Evolutionary conservation across 2,113 vertebrate genomes (phyloP), one percentile per base, ranked within the genome.

Genomic region (Nothocercus julius): DNA sequence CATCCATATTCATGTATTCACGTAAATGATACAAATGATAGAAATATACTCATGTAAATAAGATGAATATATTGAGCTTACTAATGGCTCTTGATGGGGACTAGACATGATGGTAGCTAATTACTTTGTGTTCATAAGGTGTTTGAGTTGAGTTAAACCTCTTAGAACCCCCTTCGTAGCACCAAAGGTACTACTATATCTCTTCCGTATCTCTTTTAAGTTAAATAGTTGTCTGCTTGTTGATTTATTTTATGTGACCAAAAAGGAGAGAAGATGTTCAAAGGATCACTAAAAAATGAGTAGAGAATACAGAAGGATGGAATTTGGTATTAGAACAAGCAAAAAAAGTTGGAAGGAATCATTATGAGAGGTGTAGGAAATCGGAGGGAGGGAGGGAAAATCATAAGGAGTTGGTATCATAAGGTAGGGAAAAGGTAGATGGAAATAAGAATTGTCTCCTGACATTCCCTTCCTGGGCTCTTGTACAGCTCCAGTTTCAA

Each of bases 21-120:
- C 61, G 44, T 4, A 74, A 67, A 92, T 0, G 0, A 70, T 30
- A 36, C 13, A 1, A 68, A 20, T 44, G n/a, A n/a, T n/a, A n/a
- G n/a, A n/a, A n/a, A n/a, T n/a, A 62, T 63, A 91, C 34, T 82
- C 0, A 2, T 21, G 7, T 54, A 9, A 58, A 58, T 58, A 58
- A 59, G 15, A 59, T 44, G 20, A 66, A 69, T 82, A 16, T 22
- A n/a, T 58, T 7, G 40, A 63, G 36, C 15, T 63, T 73, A 58
- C 54, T 42, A 68, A 7, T 61, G 44, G 30, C 44, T 59, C 42
- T 42, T n/a, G 11, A 40, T 61, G 54, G 53, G 63, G 69, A 6
- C 20, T 36, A 56, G 63, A 67, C 17, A 27, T 56, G 13, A 56
- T 13, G 21, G 21, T 21, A 56, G 16, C 38, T 59, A 27, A 36